These are phyloP conservation scores for Amphiprion percula DNA, from an alignment of 2,113 vertebrate genomes.

Conservation along the genomic window DNA sequence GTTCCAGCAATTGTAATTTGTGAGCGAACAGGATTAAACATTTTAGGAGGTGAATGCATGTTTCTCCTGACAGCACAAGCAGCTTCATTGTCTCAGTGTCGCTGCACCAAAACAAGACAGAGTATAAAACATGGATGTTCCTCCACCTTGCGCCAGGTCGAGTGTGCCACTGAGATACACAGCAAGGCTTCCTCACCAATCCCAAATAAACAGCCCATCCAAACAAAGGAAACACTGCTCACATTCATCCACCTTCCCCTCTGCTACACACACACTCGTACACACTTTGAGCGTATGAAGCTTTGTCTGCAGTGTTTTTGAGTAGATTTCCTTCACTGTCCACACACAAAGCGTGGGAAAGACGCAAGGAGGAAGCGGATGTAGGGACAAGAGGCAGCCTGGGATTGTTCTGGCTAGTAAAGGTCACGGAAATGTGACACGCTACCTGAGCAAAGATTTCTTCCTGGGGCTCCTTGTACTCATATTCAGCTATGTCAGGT, in stretches of 20 bases:
- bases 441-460: slow-evolving; percentile 85
- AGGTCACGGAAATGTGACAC: slow-evolving; percentile 85
- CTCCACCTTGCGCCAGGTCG: slow-evolving; percentile 69
- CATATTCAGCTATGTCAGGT: slow-evolving; percentile 49
- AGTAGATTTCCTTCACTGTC: slow-evolving; percentile 86
- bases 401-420: slow-evolving; percentile 85
- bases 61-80: slow-evolving; percentile 48
- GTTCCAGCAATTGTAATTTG: slow-evolving; percentile 56
- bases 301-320: slow-evolving; percentile 82
- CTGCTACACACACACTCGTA: slow-evolving; percentile 3
- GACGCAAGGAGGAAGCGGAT: slow-evolving; percentile 85
- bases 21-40: slow-evolving; percentile 54
- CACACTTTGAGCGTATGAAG: slow-evolving; percentile 59
- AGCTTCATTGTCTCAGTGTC: slow-evolving; percentile 58
- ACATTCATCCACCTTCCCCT: slow-evolving; percentile 30
- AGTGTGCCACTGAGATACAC: slow-evolving; percentile 62
- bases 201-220: slow-evolving; percentile 80
- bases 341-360: slow-evolving; percentile 85
- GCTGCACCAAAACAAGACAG: slow-evolving; percentile 50
- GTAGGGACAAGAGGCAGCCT: slow-evolving; percentile 80
- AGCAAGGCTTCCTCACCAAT: slow-evolving; percentile 62
- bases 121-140: slow-evolving; percentile 74
- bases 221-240: slow-evolving; percentile 83
- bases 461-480: slow-evolving; percentile 70
- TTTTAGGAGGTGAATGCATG: slow-evolving; percentile 47